phyloP scores from a whole-genome alignment of 2,888 invertebrate genomes.

The Eristalinus sepulchralis region DNA sequence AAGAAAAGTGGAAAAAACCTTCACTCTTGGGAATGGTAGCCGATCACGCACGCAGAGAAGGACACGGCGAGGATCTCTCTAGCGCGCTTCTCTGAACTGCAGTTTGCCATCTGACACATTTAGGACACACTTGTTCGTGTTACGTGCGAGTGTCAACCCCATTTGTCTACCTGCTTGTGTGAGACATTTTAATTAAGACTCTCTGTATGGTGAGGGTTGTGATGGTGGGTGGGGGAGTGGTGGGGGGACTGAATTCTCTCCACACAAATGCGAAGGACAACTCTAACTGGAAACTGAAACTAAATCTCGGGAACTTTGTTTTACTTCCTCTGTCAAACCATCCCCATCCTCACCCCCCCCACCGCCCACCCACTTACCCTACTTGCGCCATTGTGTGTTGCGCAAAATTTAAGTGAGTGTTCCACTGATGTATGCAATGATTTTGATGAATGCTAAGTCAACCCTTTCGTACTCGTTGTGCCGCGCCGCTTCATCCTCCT shows the following conservation, averaged over 20 bases:
- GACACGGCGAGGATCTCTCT: background rate
- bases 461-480: constrained; percentile 36
- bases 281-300: constrained; percentile 28
- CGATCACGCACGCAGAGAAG: constrained; percentile 1
- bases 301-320: constrained; percentile 13
- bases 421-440: constrained; percentile 66
- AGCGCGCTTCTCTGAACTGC: constrained; percentile 21
- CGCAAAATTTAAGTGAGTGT: constrained; percentile 63
- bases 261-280: constrained; percentile 16
- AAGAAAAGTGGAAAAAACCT: background rate
- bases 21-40: background rate
- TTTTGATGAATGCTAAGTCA: constrained; percentile 69
- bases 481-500: background rate
- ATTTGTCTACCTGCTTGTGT: constrained; percentile 42
- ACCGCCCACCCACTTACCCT: too few relatives aligned
- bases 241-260: background rate
- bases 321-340: background rate
- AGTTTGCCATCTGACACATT: constrained; percentile 56
- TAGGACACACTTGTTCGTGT: constrained; percentile 19
- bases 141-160: constrained; percentile 44
- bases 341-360: background rate
- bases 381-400: constrained; percentile 13
- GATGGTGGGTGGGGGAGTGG: background rate
- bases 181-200: constrained; percentile 66
- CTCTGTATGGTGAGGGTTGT: background rate